These are phyloP conservation scores for Ruditapes philippinarum DNA, from an alignment of 1,140 invertebrate species.

Conservation along the genomic window DNA sequence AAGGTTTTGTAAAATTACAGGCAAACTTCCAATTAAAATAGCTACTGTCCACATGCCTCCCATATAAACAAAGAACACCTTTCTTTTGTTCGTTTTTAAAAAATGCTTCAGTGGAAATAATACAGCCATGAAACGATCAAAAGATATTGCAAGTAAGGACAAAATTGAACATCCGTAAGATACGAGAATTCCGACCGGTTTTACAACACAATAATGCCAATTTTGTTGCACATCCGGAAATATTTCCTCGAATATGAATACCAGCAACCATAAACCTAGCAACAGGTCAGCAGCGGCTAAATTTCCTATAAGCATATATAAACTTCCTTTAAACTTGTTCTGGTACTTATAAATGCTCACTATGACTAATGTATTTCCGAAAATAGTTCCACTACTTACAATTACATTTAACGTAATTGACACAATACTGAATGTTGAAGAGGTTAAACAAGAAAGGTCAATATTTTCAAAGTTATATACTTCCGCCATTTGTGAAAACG, in stretches of 20 bases:
- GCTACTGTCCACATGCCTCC: not conserved
- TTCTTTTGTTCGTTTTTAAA: not conserved
- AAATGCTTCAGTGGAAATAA: conserved; percentile 40
- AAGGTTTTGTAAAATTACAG: not conserved
- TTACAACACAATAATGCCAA: conserved; percentile 13
- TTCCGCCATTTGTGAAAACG: not conserved
- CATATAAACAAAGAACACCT: not conserved
- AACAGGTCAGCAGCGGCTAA: conserved; percentile 40
- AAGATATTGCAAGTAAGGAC: not conserved
- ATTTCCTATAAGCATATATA: conserved; percentile 41
- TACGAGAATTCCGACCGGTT: not conserved
- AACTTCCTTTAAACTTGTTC: conserved; percentile 24
- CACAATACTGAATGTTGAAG: not conserved
- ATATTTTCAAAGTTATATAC: not conserved
- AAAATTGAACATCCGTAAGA: not conserved
- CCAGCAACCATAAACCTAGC: not conserved
- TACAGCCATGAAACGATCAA: conserved; percentile 49
- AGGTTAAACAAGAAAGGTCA: not conserved
- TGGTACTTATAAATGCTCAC: conserved; percentile 28
- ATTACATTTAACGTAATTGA: not conserved
- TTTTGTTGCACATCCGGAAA: not conserved
- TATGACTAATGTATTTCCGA: conserved; percentile 38
- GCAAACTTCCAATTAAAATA: not conserved
- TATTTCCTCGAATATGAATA: conserved; percentile 19
- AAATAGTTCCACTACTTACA: not conserved